Evolutionary conservation across 1,140 invertebrate genomes (phyloP).

Genomic region (Scylla paramamosain): DNA sequence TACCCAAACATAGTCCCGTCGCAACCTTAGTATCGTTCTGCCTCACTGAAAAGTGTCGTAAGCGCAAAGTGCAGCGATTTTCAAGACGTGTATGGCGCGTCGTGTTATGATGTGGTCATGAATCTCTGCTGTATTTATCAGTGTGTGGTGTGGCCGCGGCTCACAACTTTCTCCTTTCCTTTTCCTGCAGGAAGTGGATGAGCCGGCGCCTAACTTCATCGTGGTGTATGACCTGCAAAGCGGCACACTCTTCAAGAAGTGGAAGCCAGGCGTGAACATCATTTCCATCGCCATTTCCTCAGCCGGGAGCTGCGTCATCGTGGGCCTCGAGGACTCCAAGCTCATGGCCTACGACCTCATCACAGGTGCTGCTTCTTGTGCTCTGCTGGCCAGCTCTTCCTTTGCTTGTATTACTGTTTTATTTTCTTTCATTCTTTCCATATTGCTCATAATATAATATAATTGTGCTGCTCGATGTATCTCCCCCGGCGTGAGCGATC

Average conservation of each 20-base stretch:
- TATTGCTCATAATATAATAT: neutral
- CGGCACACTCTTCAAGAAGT: conserved; percentile 94
- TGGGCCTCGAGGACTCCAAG: conserved; percentile 88
- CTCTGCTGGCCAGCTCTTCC: neutral
- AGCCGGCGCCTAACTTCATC: conserved; percentile 91
- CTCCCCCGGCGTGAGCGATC: too few relatives aligned
- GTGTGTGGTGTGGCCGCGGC: too few relatives aligned
- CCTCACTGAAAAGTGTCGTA: too few relatives aligned
- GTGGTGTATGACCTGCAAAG: conserved; percentile 95
- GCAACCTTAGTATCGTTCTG: too few relatives aligned
- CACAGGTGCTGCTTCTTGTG: conserved; percentile 83
- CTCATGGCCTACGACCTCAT: conserved; percentile 93
- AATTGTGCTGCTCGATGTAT: too few relatives aligned
- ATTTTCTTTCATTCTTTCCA: neutral
- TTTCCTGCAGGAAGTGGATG: conserved; percentile 88
- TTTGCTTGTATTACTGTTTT: neutral
- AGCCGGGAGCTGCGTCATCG: conserved; percentile 89
- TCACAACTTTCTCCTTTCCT: neutral
- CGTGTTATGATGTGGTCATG: too few relatives aligned
- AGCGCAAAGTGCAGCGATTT: too few relatives aligned
- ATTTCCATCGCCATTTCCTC: conserved; percentile 91
- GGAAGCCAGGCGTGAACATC: conserved; percentile 91
- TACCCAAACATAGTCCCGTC: too few relatives aligned
- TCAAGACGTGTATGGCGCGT: too few relatives aligned
- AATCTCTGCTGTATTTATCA: too few relatives aligned